Conservation (phyloP, 2,888 invertebrate species). For the Pomacea canaliculata region DNA sequence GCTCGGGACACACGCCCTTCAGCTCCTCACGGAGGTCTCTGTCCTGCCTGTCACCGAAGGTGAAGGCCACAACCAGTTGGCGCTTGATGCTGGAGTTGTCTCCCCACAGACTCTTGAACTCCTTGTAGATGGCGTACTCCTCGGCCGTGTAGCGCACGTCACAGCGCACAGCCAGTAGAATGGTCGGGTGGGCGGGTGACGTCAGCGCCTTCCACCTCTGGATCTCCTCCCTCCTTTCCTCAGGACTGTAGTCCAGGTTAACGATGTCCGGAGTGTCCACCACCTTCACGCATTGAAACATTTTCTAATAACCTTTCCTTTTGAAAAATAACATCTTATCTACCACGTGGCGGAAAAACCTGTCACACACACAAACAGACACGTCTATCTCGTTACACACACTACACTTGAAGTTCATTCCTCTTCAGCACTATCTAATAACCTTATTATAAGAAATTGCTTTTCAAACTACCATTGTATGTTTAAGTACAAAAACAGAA, state of each 20-base stretch:
- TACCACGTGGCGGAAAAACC: too few species aligned
- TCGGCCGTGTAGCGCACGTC: constrained; percentile 2
- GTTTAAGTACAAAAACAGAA: too few species aligned
- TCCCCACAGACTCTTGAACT: background rate
- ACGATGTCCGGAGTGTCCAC: background rate
- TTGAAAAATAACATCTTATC: too few species aligned
- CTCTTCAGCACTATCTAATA: too few species aligned
- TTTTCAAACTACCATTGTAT: too few species aligned
- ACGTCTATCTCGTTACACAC: too few species aligned
- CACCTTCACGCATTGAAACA: background rate
- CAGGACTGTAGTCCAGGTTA: background rate
- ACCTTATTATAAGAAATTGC: too few species aligned
- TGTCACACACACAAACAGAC: too few species aligned
- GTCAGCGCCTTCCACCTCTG: background rate
- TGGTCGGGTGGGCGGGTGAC: background rate
- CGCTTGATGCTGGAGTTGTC: background rate
- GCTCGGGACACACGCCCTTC: too few species aligned
- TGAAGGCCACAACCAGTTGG: background rate
- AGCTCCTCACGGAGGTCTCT: too few species aligned
- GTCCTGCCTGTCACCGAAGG: background rate
- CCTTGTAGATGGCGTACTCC: background rate
- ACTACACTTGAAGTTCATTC: too few species aligned
- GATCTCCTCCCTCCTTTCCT: background rate
- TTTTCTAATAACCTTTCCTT: too few species aligned
- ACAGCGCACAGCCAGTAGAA: background rate